Base-by-base conservation (phyloP, 2,888 invertebrate species). In the Dynastes hyllus region DNA sequence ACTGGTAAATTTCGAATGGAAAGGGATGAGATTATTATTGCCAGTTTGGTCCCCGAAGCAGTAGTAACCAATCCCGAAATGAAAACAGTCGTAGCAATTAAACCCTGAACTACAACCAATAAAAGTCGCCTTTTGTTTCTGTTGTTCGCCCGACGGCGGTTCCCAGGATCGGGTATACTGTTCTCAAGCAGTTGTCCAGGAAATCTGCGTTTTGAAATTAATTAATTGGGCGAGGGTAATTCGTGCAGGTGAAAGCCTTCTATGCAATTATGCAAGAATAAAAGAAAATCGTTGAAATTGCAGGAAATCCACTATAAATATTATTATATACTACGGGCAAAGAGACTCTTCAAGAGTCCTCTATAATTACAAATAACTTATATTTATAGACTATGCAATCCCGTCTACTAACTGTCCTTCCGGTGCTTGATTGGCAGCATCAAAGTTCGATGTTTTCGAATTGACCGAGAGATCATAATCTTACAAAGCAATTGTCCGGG, bases 1-100 rank as follows among this genome's bases (percentile, higher is more conserved):
- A 11, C 45, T 8, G 45, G 8, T 45, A 11, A 45, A 45, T 45
- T 45, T 11, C 45, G 45, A 45, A 45, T 40, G 40, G 27, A 51
- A 27, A 11, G 29, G 69, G 69, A 63, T 13, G 51, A 16, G 69
- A 13, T 58, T 70, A 70, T 73, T 73, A 73, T 73, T 58, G 58
- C 73, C 27, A 3, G 40, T 51, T 58, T 8, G 53, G 61, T 55
- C 45, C 73, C 73, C 37, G 8, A 45, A 58, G 45, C 37, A 32
- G 58, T 73, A 71, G 55, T 58, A 40, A 73, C 58, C 73, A 13
- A 58, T 58, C 58, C 58, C 58, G 22, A 58, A 73, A 73, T 61
- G 73, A 58, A 73, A 73, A 58, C 73, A 58, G 58, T 37, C 58
- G 73, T 73, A 58, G 73, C 61, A 73, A 73, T 73, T 58, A 73